Conservation (phyloP, 1,140 invertebrate species). For the Micrasema minimum region DNA sequence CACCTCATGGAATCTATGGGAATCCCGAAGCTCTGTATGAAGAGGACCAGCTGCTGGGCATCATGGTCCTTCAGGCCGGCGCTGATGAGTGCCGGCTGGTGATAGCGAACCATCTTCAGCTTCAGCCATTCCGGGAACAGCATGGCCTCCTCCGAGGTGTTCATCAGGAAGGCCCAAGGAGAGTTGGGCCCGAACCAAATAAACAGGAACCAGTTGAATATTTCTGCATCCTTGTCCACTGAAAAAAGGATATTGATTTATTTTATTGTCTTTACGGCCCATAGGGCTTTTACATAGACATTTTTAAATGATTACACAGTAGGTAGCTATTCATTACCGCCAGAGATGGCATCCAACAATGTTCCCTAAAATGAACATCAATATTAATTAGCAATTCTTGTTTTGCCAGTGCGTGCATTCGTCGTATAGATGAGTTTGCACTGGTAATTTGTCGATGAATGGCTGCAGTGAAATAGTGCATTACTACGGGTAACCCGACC, state of each 20-base stretch:
- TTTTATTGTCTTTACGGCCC: too few species aligned
- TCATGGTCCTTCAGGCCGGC: constrained; percentile 89
- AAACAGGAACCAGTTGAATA: constrained; percentile 77
- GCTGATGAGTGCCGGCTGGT: constrained; percentile 83
- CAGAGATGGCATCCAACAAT: too few species aligned
- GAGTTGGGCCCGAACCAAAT: constrained; percentile 80
- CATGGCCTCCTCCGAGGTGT: constrained; percentile 86
- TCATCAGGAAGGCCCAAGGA: constrained; percentile 84
- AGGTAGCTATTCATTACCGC: too few species aligned
- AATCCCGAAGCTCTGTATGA: constrained; percentile 96
- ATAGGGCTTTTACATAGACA: too few species aligned
- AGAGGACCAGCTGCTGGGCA: constrained; percentile 89
- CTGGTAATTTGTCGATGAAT: too few species aligned
- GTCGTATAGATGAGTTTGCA: too few species aligned
- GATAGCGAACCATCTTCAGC: constrained; percentile 90
- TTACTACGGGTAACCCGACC: too few species aligned
- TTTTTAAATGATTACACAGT: too few species aligned
- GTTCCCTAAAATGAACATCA: too few species aligned
- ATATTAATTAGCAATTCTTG: too few species aligned
- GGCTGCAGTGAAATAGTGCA: too few species aligned
- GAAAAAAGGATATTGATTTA: constrained; percentile 4
- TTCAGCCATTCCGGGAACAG: constrained; percentile 95
- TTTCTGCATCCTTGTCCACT: constrained; percentile 57
- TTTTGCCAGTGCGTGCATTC: too few species aligned
- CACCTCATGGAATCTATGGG: constrained; percentile 87